Evolutionary conservation across 92 coral and sea anemone genomes (phyloP).

Genomic region (Pocillopora grandis): DNA sequence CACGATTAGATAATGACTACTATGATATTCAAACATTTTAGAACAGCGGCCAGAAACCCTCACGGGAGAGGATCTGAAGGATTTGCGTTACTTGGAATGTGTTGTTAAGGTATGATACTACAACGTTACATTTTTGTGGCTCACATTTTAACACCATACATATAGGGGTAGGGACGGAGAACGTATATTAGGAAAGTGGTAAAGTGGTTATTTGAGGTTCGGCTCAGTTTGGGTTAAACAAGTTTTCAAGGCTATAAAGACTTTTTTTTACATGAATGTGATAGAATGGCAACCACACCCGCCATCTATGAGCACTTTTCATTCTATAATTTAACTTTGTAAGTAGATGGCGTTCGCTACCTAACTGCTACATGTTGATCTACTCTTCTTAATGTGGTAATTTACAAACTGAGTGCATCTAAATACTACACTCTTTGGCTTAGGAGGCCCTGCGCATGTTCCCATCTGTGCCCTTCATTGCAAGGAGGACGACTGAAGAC

Average conservation of each 20-base stretch:
- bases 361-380: no score
- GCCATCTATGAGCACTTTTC: no score
- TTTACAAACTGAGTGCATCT: no score
- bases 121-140: not conserved
- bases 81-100: constrained; percentile 30
- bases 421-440: not conserved
- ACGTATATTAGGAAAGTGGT: no score
- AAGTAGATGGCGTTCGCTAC: no score
- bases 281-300: no score
- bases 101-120: constrained; percentile 10
- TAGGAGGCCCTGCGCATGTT: constrained; percentile 84
- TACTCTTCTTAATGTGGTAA: no score
- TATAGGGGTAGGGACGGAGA: not conserved
- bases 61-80: constrained; percentile 27
- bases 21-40: not conserved
- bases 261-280: not conserved
- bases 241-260: no score
- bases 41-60: constrained; percentile 13
- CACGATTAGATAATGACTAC: no score
- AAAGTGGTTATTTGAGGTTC: not conserved
- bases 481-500: constrained; percentile 71
- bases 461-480: constrained; percentile 81
- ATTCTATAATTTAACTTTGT: no score
- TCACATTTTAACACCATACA: no score
- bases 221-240: constrained; percentile 21